Base-by-base conservation (phyloP, 2,113 vertebrate species). In the Rhinichthys klamathensis region DNA sequence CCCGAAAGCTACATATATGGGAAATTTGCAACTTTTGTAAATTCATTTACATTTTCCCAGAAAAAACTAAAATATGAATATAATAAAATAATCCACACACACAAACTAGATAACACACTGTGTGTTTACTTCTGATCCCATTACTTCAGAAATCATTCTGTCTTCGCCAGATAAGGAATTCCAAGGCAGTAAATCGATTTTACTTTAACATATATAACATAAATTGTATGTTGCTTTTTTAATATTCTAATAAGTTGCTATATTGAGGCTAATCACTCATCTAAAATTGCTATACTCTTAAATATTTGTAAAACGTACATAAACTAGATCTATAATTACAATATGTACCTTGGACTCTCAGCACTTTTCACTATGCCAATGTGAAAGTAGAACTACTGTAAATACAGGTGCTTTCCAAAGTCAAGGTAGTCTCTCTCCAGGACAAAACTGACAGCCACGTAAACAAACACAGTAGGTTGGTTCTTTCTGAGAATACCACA, bases 371-470 rank as follows among this genome's bases (percentile, higher is more conserved):
- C 18, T 25, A 60, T 15, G 32, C 6, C 9, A 78, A 60, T 60
- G 21, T 60, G 11, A 78, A 78, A 77, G 49, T 58, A 30, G 18
- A 35, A 60, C 49, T 78, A 38, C 6, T 60, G 12, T 41, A 70
- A 79, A 60, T n/a, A 15, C 32, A 60, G 76, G 54, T 78, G 76
- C 76, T 78, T 60, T 77, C 18, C 27, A 35, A 77, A 70, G 35
- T 41, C 70, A 73, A 73, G 70, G 70, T 56, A 60, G 32, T 60
- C 21, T 38, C 76, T 56, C 76, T 56, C 49, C 1, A 1, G 18
- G 2, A 1, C 16, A 58, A 56, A 25, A 56, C 27, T 30, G 51
- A 9, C 70, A 46, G 3, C n/a, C 27, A 77, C 2, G 3, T 76
- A 76, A 54, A 76, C 25, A 76, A 51, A 54, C 32, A 41, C 21